These are phyloP conservation scores for Cephus cinctus DNA, from an alignment of 1,140 invertebrate genomes.

Conservation along the genomic window DNA sequence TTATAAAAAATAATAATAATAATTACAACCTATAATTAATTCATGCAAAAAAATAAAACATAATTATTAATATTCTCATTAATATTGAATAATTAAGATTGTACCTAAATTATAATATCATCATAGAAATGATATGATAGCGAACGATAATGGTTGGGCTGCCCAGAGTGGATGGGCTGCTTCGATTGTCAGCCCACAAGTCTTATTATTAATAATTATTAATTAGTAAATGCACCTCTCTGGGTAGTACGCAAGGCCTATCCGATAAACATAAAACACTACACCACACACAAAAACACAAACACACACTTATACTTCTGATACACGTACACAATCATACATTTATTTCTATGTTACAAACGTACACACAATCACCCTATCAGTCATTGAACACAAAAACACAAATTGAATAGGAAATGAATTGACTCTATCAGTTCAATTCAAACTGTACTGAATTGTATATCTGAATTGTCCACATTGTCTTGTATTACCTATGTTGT, in stretches of 20 bases:
- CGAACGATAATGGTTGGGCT: slow-evolving; percentile 42
- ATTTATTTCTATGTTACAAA: background rate
- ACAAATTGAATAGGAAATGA: slow-evolving; percentile 16
- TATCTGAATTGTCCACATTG: slow-evolving; percentile 50
- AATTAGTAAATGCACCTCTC: slow-evolving; percentile 46
- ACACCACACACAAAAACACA: slow-evolving; percentile 20
- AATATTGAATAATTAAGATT: slow-evolving; percentile 58
- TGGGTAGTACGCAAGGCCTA: slow-evolving; percentile 49
- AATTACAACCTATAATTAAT: slow-evolving; percentile 56
- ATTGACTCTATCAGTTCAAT: slow-evolving; percentile 35
- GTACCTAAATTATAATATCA: slow-evolving; percentile 58
- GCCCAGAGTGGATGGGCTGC: slow-evolving; percentile 44
- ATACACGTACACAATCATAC: background rate
- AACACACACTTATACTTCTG: slow-evolving; percentile 15
- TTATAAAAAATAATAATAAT: slow-evolving; percentile 53
- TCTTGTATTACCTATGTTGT: slow-evolving; percentile 57
- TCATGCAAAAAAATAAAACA: slow-evolving; percentile 53
- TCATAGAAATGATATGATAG: slow-evolving; percentile 51
- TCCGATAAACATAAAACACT: slow-evolving; percentile 34
- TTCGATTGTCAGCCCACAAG: slow-evolving; percentile 36
- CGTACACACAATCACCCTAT: too few species aligned
- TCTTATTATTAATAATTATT: slow-evolving; percentile 36
- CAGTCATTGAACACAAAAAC: slow-evolving; percentile 26
- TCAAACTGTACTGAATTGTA: slow-evolving; percentile 46
- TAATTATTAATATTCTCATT: slow-evolving; percentile 59